Evolutionary conservation across 2,888 invertebrate genomes (phyloP).

Genomic region (Nezara viridula): DNA sequence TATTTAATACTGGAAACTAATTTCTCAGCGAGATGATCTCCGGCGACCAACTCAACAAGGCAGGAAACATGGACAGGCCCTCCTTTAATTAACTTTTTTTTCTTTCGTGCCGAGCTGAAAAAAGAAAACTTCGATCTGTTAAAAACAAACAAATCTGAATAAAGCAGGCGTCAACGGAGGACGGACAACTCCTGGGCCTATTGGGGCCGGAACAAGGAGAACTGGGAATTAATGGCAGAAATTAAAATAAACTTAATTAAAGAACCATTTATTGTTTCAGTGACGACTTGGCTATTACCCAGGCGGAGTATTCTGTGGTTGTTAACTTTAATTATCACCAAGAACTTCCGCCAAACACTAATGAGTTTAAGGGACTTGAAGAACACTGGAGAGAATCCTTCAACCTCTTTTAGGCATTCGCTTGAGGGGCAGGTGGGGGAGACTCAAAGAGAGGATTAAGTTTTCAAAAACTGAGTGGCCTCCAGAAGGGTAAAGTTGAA

Average conservation of each 20-base stretch:
- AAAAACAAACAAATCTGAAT: background rate
- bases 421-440: background rate
- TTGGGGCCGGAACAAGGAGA: background rate
- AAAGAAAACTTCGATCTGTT: background rate
- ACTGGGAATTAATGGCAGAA: background rate
- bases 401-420: background rate
- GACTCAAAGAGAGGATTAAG: constrained; percentile 21
- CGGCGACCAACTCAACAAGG: background rate
- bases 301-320: background rate
- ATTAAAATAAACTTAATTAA: constrained; percentile 40
- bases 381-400: constrained; percentile 15
- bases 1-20: background rate
- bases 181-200: background rate
- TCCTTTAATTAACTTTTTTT: background rate
- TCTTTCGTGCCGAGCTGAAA: background rate
- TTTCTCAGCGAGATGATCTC: background rate
- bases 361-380: constrained; percentile 8
- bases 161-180: background rate
- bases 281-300: background rate
- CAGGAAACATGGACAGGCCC: background rate
- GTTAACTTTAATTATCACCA: constrained; percentile 17
- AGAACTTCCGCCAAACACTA: constrained; percentile 2
- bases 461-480: background rate
- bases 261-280: background rate
- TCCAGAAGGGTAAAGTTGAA: constrained; percentile 38